These are phyloP conservation scores for Dendrocincla tyrannina DNA, from an alignment of 2,797 vertebrate genomes.

Conservation along the genomic window DNA sequence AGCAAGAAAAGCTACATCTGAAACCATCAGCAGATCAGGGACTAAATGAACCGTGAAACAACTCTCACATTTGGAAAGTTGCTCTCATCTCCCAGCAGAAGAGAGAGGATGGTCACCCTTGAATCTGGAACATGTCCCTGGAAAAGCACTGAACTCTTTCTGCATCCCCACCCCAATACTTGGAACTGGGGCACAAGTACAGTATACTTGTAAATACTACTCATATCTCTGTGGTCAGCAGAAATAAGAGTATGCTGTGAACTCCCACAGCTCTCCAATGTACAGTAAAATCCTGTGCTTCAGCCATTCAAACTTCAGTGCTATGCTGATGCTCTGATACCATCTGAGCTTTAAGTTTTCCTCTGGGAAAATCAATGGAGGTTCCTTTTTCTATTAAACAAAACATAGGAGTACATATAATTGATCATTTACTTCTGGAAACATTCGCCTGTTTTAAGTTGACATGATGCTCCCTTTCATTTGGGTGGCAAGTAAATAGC, in stretches of 20 bases:
- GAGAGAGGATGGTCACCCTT: background rate
- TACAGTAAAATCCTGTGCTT: background rate
- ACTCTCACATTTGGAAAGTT: background rate
- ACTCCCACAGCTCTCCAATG: background rate
- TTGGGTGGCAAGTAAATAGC: background rate
- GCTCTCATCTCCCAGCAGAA: background rate
- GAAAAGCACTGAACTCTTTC: background rate
- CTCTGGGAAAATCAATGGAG: background rate
- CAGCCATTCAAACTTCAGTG: background rate
- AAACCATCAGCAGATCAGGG: background rate
- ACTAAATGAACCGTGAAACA: background rate
- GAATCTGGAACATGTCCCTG: background rate
- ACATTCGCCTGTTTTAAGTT: background rate
- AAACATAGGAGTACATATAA: background rate
- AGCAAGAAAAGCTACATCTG: background rate
- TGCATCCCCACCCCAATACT: background rate
- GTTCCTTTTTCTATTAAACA: background rate
- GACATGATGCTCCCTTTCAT: background rate
- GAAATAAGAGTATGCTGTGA: background rate
- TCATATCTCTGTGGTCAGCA: background rate
- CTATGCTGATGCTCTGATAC: background rate
- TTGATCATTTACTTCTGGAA: background rate
- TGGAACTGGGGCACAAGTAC: background rate
- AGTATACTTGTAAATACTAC: background rate
- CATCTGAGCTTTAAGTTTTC: background rate